Evolutionary conservation across 2,888 invertebrate species (phyloP), one percentile per base, ranked within the genome.

Genomic region (Nymphalis polychloros): DNA sequence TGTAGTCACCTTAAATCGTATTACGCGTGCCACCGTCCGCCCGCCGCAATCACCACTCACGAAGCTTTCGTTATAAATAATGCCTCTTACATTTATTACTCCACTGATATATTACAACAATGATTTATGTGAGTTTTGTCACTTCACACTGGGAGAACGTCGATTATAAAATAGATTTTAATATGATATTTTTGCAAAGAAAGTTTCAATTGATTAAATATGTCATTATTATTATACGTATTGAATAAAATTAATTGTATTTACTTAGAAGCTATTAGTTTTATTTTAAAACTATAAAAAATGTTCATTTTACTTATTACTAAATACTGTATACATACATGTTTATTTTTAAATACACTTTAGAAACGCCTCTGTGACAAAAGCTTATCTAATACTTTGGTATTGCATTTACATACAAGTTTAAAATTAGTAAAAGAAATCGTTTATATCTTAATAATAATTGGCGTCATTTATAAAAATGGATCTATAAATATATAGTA

Each of bases 51-150:
- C 74, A 72, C 75, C 75, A 74, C 81, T 83, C 85, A 86, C 86
- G 82, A 88, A 82, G 83, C 80, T 84, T 81, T 84, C 81, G 83
- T 84, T 80, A 78, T 75, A 75, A 79, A 69, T 72, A 78, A 81
- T 76, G 70, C 68, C 79, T 81, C 80, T 83, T 81, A 81, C 81
- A 84, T 82, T 84, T 82, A 80, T 80, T 82, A 81, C 79, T 82
- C 79, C 82, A 84, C 84, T 83, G 81, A 86, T 87, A 83, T 78
- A 82, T 85, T 86, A 82, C 85, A 85, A 76, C 72, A 80, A 87
- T 88, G 89, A 89, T 88, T 89, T 86, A 89, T 88, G 75, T 66
- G 63, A 76, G 76, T 79, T 81, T 85, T 84, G 85, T 84, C 85
- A 84, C 78, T 81, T 75, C 77, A n/a, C 41, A 50, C 50, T 63